Evolutionary conservation across 2,113 vertebrate genomes (phyloP).

Genomic region (Pungitius pungitius): DNA sequence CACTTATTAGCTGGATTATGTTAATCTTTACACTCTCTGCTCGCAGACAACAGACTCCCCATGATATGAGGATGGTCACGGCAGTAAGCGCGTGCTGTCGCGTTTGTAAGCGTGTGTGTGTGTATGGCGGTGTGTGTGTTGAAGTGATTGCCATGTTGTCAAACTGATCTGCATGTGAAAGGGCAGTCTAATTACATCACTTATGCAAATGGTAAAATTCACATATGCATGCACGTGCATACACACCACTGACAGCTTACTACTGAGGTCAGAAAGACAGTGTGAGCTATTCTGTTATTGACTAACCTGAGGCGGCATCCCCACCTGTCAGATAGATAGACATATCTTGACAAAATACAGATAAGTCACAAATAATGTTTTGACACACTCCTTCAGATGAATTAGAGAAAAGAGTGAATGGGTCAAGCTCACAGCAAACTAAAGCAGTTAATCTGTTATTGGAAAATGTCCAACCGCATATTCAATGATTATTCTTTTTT

Average conservation of each 20-base stretch:
- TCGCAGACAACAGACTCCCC: conserved; percentile 80
- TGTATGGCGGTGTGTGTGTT: conserved; percentile 47
- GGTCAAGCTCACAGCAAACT: conserved; percentile 60
- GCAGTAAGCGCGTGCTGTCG: conserved; percentile 59
- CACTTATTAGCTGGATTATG: conserved; percentile 82
- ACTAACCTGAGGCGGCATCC: conserved; percentile 48
- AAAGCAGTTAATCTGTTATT: conserved; percentile 69
- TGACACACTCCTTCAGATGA: conserved; percentile 48
- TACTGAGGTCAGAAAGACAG: conserved; percentile 63
- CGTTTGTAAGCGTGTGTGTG: conserved; percentile 49
- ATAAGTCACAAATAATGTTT: conserved; percentile 46
- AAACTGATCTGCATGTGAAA: conserved; percentile 82
- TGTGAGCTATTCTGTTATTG: conserved; percentile 48
- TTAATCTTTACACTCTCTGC: conserved; percentile 81
- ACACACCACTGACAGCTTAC: conserved; percentile 55
- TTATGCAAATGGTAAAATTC: conserved; percentile 72
- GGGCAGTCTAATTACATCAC: conserved; percentile 78
- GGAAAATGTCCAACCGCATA: conserved; percentile 63
- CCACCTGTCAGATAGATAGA: conserved; percentile 63
- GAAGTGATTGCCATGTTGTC: conserved; percentile 76
- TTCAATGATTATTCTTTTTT: conserved; percentile 70
- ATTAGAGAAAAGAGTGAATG: conserved; percentile 35
- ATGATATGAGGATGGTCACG: conserved; percentile 72
- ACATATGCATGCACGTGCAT: conserved; percentile 47
- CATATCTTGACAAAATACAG: conserved; percentile 31